phyloP scores from a whole-genome alignment of 2,888 invertebrate species.

The Elysia crispata region DNA sequence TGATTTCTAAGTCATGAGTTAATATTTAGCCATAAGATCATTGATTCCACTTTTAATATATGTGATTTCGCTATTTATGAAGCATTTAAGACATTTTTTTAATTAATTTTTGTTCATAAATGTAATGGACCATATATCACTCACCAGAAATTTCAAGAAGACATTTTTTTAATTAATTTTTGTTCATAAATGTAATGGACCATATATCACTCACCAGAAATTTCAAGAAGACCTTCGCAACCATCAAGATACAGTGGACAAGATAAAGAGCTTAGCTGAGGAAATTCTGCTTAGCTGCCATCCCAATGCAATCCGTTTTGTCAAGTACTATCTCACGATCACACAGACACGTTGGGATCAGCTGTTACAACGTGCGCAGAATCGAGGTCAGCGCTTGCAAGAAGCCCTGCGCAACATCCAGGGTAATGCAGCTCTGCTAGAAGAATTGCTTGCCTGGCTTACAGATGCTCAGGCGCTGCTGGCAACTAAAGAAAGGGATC shows the following conservation, averaged over 20 bases:
- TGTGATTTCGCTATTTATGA: too few species aligned
- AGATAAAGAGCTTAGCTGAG: constrained; percentile 73
- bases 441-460: constrained; percentile 70
- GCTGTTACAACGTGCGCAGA: constrained; percentile 51
- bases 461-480: constrained; percentile 76
- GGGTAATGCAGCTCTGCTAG: constrained; percentile 75
- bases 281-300: constrained; percentile 75
- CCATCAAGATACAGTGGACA: constrained; percentile 74
- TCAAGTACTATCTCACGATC: constrained; percentile 77
- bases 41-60: too few species aligned
- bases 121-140: background rate
- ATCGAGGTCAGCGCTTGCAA: constrained; percentile 65
- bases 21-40: too few species aligned
- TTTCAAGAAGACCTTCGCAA: constrained; percentile 74
- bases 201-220: constrained; percentile 68
- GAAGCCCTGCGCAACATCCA: constrained; percentile 73
- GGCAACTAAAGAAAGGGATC: constrained; percentile 74
- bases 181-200: background rate
- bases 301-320: constrained; percentile 75
- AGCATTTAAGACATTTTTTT: too few species aligned
- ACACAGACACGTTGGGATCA: constrained; percentile 77
- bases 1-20: too few species aligned
- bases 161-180: too few species aligned
- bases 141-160: constrained; percentile 75
- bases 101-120: too few species aligned